A percentile compares a stretch with the other conserved stretches of the same genome.
Evolutionary conservation across 2,797 vertebrate genomes (phyloP).

Genomic region (Sebastes vulpes): DNA sequence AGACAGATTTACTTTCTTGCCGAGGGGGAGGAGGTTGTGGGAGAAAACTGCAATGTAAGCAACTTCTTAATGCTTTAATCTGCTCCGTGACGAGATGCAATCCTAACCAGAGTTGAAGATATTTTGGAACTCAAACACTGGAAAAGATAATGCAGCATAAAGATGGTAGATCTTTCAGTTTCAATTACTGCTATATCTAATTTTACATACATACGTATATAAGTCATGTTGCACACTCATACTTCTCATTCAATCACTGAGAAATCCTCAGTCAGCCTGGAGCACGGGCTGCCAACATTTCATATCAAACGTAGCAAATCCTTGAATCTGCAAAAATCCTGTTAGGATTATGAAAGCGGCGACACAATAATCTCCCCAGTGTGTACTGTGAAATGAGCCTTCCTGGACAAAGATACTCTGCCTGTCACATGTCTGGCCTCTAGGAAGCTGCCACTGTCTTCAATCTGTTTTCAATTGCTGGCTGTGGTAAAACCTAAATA

Average conservation of each 20-base stretch:
- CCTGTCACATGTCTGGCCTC: slow-evolving; percentile 50
- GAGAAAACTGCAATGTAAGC: not conserved
- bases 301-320: slow-evolving; percentile 65
- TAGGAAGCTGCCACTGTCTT: slow-evolving; percentile 24
- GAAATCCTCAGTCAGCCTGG: slow-evolving; percentile 24
- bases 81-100: not conserved
- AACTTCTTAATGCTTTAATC: not conserved
- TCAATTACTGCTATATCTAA: slow-evolving; percentile 4
- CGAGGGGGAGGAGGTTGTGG: not conserved
- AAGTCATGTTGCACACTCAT: slow-evolving; percentile 22
- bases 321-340: slow-evolving; percentile 74
- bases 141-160: not conserved
- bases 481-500: slow-evolving; percentile 46
- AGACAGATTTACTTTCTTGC: not conserved
- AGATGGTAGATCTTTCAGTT: not conserved
- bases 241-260: slow-evolving; percentile 14
- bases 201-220: slow-evolving; percentile 13
- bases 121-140: not conserved
- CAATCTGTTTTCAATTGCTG: slow-evolving; percentile 39
- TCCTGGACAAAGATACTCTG: slow-evolving; percentile 54
- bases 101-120: not conserved
- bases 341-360: slow-evolving; percentile 68
- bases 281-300: slow-evolving; percentile 55
- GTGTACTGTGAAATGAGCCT: slow-evolving; percentile 63
- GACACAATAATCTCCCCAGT: slow-evolving; percentile 66